These are phyloP conservation scores for Eucidaris tribuloides DNA, from an alignment of 35 echinoderm and acorn worm species.

Conservation along the genomic window DNA sequence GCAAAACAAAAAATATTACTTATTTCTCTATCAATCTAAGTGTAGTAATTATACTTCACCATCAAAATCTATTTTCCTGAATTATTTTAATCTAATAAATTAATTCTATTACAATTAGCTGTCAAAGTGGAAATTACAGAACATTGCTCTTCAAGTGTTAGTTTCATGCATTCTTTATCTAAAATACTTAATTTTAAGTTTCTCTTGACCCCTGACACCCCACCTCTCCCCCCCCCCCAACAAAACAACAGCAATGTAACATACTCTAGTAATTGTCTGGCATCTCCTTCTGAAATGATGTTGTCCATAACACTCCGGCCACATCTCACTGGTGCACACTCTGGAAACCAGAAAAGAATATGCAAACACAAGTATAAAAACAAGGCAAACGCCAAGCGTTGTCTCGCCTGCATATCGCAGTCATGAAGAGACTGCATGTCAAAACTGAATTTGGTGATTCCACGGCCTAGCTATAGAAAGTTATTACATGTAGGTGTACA, in stretches of 20 bases:
- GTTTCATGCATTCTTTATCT: background rate
- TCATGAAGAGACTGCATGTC: too few relatives aligned
- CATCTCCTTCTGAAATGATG: conserved; percentile 29
- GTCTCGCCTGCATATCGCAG: too few relatives aligned
- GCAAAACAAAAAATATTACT: too few relatives aligned
- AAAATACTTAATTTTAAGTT: background rate
- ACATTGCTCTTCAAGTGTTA: background rate
- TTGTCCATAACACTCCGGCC: conserved; percentile 35
- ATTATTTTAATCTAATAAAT: background rate
- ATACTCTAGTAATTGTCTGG: conserved; percentile 47
- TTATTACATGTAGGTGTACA: too few relatives aligned
- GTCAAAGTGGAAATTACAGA: too few relatives aligned
- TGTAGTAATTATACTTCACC: too few relatives aligned
- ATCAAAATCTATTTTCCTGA: background rate
- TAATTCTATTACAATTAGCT: background rate
- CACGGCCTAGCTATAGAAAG: too few relatives aligned
- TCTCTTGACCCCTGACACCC: background rate
- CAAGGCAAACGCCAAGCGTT: too few relatives aligned
- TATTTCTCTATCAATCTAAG: too few relatives aligned
- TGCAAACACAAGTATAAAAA: too few relatives aligned
- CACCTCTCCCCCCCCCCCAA: background rate
- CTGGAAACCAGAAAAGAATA: background rate
- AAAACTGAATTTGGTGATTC: too few relatives aligned
- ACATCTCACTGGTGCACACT: conserved; percentile 47
- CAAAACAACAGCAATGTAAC: background rate